These are phyloP conservation scores for Mercenaria mercenaria DNA, from an alignment of 1,140 invertebrate species.

Conservation along the genomic window DNA sequence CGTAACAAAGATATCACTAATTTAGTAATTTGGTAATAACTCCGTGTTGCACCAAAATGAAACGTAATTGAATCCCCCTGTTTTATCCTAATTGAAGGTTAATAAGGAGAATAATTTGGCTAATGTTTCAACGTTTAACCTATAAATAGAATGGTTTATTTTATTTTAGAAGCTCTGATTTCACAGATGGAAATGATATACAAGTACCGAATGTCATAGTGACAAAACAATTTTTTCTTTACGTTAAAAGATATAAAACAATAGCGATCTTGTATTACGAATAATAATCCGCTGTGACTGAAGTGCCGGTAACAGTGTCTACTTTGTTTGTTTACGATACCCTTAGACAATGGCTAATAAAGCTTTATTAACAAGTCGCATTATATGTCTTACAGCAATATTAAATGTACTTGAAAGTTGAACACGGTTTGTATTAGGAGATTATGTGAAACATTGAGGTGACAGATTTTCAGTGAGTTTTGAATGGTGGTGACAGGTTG, in stretches of 20 bases:
- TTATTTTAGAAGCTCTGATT: background rate
- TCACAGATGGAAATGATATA: background rate
- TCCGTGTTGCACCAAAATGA: background rate
- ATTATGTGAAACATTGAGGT: too few relatives aligned
- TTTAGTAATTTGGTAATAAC: background rate
- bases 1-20: background rate
- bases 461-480: too few relatives aligned
- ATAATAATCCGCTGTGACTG: background rate
- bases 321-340: constrained; percentile 10
- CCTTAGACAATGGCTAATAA: background rate
- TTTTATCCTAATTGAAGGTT: background rate
- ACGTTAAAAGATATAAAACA: background rate
- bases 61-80: background rate
- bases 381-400: too few relatives aligned
- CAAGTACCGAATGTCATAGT: background rate
- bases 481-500: too few relatives aligned
- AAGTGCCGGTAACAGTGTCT: background rate
- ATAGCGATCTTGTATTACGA: background rate
- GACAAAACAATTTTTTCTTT: background rate
- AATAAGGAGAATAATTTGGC: background rate
- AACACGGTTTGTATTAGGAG: too few relatives aligned
- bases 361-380: too few relatives aligned
- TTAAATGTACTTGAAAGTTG: too few relatives aligned
- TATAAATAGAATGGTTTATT: background rate
- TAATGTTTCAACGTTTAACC: background rate